Conservation (phyloP, 2,797 vertebrate genomes). For the Clarias platycephalus region DNA sequence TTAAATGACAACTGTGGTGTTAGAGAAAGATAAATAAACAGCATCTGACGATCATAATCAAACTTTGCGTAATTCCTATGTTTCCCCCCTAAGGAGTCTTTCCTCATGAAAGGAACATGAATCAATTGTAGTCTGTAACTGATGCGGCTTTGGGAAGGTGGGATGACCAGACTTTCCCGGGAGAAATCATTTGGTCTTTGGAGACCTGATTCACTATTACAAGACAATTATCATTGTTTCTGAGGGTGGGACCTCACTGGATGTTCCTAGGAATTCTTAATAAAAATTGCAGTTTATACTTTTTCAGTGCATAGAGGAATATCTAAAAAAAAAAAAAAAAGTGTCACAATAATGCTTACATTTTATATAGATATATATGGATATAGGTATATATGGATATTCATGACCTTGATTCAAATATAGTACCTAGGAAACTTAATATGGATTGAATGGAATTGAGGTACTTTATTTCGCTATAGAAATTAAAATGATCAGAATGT, state of each 20-base stretch:
- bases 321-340: slow-evolving; percentile 9
- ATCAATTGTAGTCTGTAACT: slow-evolving; percentile 48
- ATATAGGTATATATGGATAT: not conserved
- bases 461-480: not conserved
- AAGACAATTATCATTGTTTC: not conserved
- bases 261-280: not conserved
- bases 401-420: not conserved
- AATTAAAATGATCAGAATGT: not conserved
- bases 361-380: too few relatives aligned
- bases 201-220: slow-evolving; percentile 10
- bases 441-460: not conserved
- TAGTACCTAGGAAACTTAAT: not conserved
- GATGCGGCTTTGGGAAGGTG: slow-evolving; percentile 22
- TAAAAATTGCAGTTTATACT: not conserved
- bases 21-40: not conserved
- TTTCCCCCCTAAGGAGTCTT: not conserved
- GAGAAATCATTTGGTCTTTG: slow-evolving; percentile 17
- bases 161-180: not conserved
- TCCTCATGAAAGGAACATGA: slow-evolving; percentile 22
- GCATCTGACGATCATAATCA: not conserved
- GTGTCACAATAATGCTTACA: not conserved
- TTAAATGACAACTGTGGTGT: not conserved
- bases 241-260: slow-evolving; percentile 8
- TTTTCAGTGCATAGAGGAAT: not conserved
- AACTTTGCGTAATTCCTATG: not conserved